phyloP scores from a whole-genome alignment of 2,888 invertebrate species.

The Corbicula japonica region DNA sequence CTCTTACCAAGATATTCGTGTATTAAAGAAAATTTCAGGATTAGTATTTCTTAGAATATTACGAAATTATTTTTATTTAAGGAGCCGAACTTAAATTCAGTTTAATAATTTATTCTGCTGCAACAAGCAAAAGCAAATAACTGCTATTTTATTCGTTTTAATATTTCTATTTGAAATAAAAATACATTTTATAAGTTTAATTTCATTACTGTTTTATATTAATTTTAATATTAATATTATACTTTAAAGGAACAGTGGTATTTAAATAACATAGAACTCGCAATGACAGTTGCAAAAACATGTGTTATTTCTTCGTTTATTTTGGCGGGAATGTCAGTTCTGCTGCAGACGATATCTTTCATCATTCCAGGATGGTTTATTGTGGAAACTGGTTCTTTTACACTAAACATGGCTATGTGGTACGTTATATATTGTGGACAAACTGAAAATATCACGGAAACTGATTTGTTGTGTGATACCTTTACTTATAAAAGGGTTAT shows the following conservation, averaged over 20 bases:
- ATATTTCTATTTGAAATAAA: too few species aligned
- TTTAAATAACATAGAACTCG: not conserved
- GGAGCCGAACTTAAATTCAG: too few species aligned
- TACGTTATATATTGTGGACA: conserved; percentile 39
- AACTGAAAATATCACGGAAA: not conserved
- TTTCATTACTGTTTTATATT: too few species aligned
- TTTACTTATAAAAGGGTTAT: conserved; percentile 21
- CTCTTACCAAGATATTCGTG: too few species aligned
- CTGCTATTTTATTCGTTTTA: too few species aligned
- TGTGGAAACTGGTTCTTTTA: conserved; percentile 17
- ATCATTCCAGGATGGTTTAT: conserved; percentile 46
- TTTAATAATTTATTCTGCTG: too few species aligned
- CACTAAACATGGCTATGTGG: conserved; percentile 52
- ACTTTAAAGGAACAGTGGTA: not conserved
- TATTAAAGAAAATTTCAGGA: too few species aligned
- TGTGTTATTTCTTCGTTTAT: conserved; percentile 24
- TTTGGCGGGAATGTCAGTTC: conserved; percentile 35
- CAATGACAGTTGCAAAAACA: conserved; percentile 9
- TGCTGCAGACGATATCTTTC: conserved; percentile 31
- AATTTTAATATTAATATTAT: too few species aligned
- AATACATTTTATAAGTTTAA: too few species aligned
- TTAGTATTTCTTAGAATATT: too few species aligned
- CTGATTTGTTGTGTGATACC: conserved; percentile 20
- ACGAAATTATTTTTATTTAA: too few species aligned
- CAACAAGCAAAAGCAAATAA: too few species aligned